Conservation (phyloP, 2,797 vertebrate genomes). For the Perodicticus potto region DNA sequence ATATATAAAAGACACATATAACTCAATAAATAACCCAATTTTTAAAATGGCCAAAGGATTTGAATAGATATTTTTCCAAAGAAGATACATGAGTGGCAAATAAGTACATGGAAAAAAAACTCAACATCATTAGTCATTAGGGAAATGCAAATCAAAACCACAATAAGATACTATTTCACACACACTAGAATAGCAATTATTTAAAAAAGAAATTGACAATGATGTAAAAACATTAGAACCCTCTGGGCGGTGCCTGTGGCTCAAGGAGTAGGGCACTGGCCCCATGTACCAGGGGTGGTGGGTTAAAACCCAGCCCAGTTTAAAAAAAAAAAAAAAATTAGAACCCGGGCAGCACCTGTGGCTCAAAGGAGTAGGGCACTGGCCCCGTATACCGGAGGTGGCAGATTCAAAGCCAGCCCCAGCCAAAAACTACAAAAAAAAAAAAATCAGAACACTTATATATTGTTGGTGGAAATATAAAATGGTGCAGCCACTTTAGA, state of each 20-base stretch:
- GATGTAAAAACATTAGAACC: background rate
- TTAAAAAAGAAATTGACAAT: background rate
- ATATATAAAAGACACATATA: background rate
- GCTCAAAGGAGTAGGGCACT: too few species aligned
- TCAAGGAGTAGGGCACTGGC: too few species aligned
- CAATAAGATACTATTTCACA: background rate
- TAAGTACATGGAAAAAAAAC: background rate
- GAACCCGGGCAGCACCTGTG: too few species aligned
- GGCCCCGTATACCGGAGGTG: too few species aligned
- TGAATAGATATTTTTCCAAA: background rate
- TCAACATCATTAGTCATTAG: background rate
- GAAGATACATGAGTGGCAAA: background rate
- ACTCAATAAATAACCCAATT: background rate
- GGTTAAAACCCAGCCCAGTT: too few species aligned
- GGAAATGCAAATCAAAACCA: conserved; percentile 43
- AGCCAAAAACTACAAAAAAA: too few species aligned
- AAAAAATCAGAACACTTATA: background rate
- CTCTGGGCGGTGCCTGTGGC: background rate
- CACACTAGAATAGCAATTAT: background rate
- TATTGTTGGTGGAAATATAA: background rate
- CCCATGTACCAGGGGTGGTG: too few species aligned
- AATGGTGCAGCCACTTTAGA: background rate
- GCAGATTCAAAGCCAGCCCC: too few species aligned
- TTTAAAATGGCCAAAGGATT: background rate
- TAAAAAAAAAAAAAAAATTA: background rate